phyloP scores from a whole-genome alignment of 2,888 invertebrate genomes.

The Meganola albula region DNA sequence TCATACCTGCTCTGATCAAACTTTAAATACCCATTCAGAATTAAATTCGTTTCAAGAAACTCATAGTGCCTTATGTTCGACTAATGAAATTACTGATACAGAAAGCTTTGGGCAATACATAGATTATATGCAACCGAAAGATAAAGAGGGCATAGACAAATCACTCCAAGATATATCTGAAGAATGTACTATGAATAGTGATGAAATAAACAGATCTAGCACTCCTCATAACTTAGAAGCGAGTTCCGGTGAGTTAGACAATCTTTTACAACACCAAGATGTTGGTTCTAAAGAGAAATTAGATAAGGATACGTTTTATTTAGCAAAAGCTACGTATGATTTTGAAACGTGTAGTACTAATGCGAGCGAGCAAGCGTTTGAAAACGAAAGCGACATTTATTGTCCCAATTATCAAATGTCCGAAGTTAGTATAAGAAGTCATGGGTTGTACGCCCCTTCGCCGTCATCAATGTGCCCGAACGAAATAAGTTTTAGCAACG shows the following conservation, averaged over 20 bases:
- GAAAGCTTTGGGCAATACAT: constrained; percentile 74
- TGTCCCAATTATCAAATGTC: constrained; percentile 80
- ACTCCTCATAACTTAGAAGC: constrained; percentile 48
- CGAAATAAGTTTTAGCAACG: constrained; percentile 70
- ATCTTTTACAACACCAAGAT: constrained; percentile 47
- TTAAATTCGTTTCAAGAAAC: constrained; percentile 69
- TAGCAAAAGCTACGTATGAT: constrained; percentile 64
- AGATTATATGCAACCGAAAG: constrained; percentile 63
- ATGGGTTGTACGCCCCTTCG: constrained; percentile 80
- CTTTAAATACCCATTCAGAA: constrained; percentile 69
- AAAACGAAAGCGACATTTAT: constrained; percentile 80
- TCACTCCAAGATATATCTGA: constrained; percentile 68
- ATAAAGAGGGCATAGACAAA: constrained; percentile 55
- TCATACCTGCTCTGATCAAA: constrained; percentile 71
- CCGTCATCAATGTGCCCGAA: constrained; percentile 74
- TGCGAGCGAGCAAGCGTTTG: constrained; percentile 68
- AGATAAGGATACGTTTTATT: constrained; percentile 60
- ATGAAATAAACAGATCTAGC: constrained; percentile 53
- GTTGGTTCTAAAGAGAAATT: constrained; percentile 54
- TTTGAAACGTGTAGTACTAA: constrained; percentile 69
- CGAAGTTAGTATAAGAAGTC: constrained; percentile 80
- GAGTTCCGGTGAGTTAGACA: constrained; percentile 48
- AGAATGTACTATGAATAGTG: constrained; percentile 68
- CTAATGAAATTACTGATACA: constrained; percentile 71
- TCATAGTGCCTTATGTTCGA: constrained; percentile 68